phyloP scores from a whole-genome alignment of 2,888 invertebrate genomes.

The Onthophagus sagittarius region DNA sequence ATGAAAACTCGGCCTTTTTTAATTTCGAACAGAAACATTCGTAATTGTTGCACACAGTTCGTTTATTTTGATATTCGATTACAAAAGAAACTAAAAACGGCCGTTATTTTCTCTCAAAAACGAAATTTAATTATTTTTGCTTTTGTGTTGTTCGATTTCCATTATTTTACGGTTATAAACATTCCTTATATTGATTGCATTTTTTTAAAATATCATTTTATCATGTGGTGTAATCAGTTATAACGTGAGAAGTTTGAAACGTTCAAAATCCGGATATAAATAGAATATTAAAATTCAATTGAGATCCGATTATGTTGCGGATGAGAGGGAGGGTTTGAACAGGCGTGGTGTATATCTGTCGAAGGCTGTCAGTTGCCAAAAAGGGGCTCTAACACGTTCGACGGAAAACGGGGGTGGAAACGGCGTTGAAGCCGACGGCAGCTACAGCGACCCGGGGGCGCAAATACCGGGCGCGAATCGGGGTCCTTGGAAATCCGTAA shows the following conservation, averaged over 20 bases:
- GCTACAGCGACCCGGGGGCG: constrained; percentile 26
- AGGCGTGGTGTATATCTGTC: constrained; percentile 18
- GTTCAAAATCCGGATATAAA: too few species aligned
- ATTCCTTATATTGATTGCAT: too few species aligned
- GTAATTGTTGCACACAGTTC: not conserved
- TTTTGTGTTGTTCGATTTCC: not conserved
- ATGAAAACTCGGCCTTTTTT: not conserved
- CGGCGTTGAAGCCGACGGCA: constrained; percentile 25
- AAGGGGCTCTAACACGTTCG: constrained; percentile 17
- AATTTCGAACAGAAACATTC: not conserved
- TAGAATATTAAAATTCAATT: too few species aligned
- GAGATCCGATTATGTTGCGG: too few species aligned
- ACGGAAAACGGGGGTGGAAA: not conserved
- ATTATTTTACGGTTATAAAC: not conserved
- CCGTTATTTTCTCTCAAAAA: not conserved
- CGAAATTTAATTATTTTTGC: not conserved
- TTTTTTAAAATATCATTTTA: too few species aligned
- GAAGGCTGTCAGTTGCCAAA: constrained; percentile 11
- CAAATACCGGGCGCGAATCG: constrained; percentile 32
- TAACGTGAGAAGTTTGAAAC: too few species aligned
- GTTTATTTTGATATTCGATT: not conserved
- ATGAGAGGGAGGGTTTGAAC: too few species aligned
- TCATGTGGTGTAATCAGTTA: too few species aligned
- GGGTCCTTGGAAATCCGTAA: constrained; percentile 43
- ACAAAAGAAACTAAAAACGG: not conserved